Conservation (phyloP, 2,888 invertebrate genomes). For the Amphipoea oculea region DNA sequence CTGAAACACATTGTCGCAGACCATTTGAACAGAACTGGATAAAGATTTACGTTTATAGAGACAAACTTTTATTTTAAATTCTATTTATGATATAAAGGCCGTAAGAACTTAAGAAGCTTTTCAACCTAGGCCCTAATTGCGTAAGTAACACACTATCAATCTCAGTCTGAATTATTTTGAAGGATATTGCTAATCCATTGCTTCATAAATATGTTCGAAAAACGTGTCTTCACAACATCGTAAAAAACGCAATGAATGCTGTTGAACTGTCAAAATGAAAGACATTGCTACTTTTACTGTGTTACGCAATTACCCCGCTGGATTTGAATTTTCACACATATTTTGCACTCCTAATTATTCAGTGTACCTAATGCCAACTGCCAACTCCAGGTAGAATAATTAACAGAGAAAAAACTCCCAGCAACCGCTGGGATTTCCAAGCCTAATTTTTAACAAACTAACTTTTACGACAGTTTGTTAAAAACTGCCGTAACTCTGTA, state of each 20-base stretch:
- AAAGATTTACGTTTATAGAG: slow-evolving; percentile 10
- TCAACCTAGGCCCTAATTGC: no score
- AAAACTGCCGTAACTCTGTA: slow-evolving; percentile 26
- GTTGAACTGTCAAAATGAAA: not conserved
- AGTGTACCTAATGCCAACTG: not conserved
- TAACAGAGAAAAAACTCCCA: slow-evolving; percentile 37
- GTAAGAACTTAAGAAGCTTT: not conserved
- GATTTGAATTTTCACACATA: not conserved
- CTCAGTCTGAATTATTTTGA: not conserved
- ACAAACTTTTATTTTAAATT: slow-evolving; percentile 15
- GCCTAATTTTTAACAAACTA: slow-evolving; percentile 39
- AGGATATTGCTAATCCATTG: not conserved
- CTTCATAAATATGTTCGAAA: not conserved
- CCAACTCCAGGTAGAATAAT: slow-evolving; percentile 32
- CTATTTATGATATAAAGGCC: not conserved
- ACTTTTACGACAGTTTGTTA: slow-evolving; percentile 47
- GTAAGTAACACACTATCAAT: no score
- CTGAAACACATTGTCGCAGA: slow-evolving; percentile 11
- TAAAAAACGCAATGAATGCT: not conserved
- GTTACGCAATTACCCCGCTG: no score
- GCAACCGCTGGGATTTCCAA: slow-evolving; percentile 24
- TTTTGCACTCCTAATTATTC: slow-evolving; percentile 16
- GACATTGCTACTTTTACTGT: not conserved
- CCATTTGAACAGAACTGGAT: slow-evolving; percentile 1
- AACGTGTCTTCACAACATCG: not conserved